A percentile compares a stretch with the other conserved stretches of the same genome.
phyloP scores from a whole-genome alignment of 2,888 invertebrate species.

The Bhutanitis thaidina region DNA sequence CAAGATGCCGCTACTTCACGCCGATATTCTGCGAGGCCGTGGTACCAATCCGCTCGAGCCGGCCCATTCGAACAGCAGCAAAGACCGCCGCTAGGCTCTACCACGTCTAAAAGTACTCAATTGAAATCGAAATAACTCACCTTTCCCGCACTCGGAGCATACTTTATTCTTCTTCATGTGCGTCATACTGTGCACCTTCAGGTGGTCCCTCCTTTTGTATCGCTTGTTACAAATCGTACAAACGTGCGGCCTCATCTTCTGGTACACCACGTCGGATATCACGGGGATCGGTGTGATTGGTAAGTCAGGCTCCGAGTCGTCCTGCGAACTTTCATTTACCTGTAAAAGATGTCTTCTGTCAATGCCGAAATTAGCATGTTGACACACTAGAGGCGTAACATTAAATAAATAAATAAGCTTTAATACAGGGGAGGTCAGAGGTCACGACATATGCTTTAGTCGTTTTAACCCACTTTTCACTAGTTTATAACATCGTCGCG shows the following conservation, averaged over 20 bases:
- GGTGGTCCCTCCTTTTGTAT: conserved; percentile 89
- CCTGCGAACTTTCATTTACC: conserved; percentile 16
- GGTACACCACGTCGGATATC: conserved; percentile 72
- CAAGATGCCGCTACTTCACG: too few species aligned
- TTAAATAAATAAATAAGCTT: too few species aligned
- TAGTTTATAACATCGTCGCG: too few species aligned
- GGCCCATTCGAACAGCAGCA: too few species aligned
- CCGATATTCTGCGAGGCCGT: too few species aligned
- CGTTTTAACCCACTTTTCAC: too few species aligned
- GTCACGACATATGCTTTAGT: too few species aligned
- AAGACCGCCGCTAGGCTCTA: too few species aligned
- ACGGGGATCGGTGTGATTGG: background rate
- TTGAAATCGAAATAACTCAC: conserved; percentile 42
- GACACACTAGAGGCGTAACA: too few species aligned
- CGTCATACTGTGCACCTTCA: conserved; percentile 88
- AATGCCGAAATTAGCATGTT: background rate
- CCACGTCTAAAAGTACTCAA: too few species aligned
- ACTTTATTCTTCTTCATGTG: conserved; percentile 89
- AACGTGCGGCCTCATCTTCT: conserved; percentile 84
- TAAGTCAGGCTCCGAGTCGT: conserved; percentile 19
- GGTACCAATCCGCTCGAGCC: too few species aligned
- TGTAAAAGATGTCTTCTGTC: background rate
- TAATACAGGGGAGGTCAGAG: too few species aligned
- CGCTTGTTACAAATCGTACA: conserved; percentile 87
- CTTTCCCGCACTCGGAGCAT: conserved; percentile 86